A percentile compares a stretch with the other conserved stretches of the same genome.
Conservation (phyloP, 2,888 invertebrate genomes). For the Agrochola litura region DNA sequence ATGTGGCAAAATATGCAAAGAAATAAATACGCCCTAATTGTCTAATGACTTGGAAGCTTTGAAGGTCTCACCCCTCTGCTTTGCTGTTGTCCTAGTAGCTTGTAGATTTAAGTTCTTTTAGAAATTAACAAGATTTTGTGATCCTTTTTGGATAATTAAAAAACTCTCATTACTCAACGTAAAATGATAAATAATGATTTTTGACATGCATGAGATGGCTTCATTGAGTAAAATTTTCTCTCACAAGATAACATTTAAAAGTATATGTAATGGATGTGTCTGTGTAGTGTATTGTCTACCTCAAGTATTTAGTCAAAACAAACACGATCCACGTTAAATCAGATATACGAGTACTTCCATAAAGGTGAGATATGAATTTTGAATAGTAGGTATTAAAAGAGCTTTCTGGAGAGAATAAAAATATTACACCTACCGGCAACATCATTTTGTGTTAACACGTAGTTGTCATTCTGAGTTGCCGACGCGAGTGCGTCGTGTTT, state of each 20-base stretch:
- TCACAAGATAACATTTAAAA: not conserved
- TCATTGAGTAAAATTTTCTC: not conserved
- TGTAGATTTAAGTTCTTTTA: not conserved
- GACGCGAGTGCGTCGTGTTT: slow-evolving; percentile 85
- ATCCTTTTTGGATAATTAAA: not conserved
- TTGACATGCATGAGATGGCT: not conserved
- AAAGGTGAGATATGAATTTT: slow-evolving; percentile 49
- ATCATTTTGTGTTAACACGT: slow-evolving; percentile 78
- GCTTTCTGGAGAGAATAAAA: slow-evolving; percentile 62
- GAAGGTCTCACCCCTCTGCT: slow-evolving; percentile 26
- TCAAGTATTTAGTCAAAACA: slow-evolving; percentile 36
- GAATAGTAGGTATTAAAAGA: slow-evolving; percentile 49
- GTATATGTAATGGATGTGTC: not conserved
- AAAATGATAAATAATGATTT: not conserved
- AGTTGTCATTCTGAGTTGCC: slow-evolving; percentile 84
- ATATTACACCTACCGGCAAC: slow-evolving; percentile 67
- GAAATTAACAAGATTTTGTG: not conserved
- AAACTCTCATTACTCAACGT: no score
- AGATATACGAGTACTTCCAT: slow-evolving; percentile 29
- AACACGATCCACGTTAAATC: slow-evolving; percentile 36
- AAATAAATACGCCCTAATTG: slow-evolving; percentile 69
- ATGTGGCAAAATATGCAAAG: slow-evolving; percentile 79
- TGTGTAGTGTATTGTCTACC: not conserved
- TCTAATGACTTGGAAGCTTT: slow-evolving; percentile 62
- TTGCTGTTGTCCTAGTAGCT: slow-evolving; percentile 22